Percentiles rank a stretch among this genome's conserved stretches.
Conservation (phyloP, 2,113 vertebrate genomes). For the Suncus etruscus region DNA sequence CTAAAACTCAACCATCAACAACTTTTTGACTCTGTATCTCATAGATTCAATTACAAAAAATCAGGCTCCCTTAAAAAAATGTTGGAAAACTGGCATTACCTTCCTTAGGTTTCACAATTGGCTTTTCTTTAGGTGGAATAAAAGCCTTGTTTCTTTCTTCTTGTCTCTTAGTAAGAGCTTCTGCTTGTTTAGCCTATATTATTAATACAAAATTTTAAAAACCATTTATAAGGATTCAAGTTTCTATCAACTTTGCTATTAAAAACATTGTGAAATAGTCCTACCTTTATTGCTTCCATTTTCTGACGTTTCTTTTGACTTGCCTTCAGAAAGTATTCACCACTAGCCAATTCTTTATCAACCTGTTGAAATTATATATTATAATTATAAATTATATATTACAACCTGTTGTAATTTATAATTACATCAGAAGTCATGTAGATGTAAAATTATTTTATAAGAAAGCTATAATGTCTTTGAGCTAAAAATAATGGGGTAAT, state of each 20-base stretch:
- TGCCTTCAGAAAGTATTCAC: slow-evolving; percentile 96
- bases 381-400: no score
- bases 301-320: slow-evolving; percentile 94
- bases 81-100: slow-evolving; percentile 85
- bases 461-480: neutral
- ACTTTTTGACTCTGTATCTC: no score
- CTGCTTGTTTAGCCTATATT: slow-evolving; percentile 93
- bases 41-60: no score
- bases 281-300: slow-evolving; percentile 95
- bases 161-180: slow-evolving; percentile 92
- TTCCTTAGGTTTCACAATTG: slow-evolving; percentile 88
- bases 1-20: no score
- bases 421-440: slow-evolving; percentile 56
- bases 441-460: slow-evolving; percentile 8
- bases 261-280: neutral
- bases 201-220: slow-evolving; percentile 43
- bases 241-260: slow-evolving; percentile 3
- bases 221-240: slow-evolving; percentile 6
- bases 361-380: slow-evolving; percentile 87
- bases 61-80: neutral
- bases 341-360: slow-evolving; percentile 95
- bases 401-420: no score
- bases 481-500: neutral
- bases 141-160: slow-evolving; percentile 97
- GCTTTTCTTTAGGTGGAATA: slow-evolving; percentile 97